These are phyloP conservation scores for Spicauda simplicius DNA, from an alignment of 2,888 invertebrate species.

Conservation along the genomic window DNA sequence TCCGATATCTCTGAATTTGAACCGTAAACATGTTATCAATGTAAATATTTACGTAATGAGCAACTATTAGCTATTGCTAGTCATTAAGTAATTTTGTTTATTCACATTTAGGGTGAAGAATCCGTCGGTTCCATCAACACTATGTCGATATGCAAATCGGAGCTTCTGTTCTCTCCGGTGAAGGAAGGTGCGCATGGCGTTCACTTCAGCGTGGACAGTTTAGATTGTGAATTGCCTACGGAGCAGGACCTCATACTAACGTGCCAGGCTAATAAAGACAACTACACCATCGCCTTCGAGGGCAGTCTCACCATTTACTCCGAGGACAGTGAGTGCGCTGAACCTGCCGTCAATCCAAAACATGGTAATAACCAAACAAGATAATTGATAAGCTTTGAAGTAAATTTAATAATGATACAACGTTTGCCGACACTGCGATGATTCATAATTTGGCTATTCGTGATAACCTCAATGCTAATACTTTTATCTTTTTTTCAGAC, in stretches of 20 bases:
- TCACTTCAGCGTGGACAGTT: conserved; percentile 95
- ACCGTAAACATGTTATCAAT: conserved; percentile 12
- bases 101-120: conserved; percentile 86
- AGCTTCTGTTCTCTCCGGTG: conserved; percentile 95
- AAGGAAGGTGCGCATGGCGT: conserved; percentile 91
- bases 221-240: conserved; percentile 93
- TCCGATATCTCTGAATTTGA: conserved; percentile 11
- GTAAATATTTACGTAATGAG: conserved; percentile 15
- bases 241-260: conserved; percentile 95
- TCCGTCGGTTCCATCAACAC: conserved; percentile 90
- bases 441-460: conserved; percentile 58
- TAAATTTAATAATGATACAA: conserved; percentile 41
- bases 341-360: conserved; percentile 80
- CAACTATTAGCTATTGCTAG: background rate
- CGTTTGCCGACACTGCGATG: conserved; percentile 40
- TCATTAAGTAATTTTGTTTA: conserved; percentile 21
- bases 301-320: conserved; percentile 94
- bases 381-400: conserved; percentile 18
- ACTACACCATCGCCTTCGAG: conserved; percentile 97
- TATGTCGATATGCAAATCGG: conserved; percentile 96
- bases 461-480: conserved; percentile 57
- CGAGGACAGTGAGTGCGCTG: conserved; percentile 91
- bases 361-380: conserved; percentile 61
- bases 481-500: conserved; percentile 68
- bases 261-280: conserved; percentile 96